These are phyloP conservation scores for Boulengeromyrus knoepffleri DNA, from an alignment of 2,113 vertebrate species.

Conservation along the genomic window DNA sequence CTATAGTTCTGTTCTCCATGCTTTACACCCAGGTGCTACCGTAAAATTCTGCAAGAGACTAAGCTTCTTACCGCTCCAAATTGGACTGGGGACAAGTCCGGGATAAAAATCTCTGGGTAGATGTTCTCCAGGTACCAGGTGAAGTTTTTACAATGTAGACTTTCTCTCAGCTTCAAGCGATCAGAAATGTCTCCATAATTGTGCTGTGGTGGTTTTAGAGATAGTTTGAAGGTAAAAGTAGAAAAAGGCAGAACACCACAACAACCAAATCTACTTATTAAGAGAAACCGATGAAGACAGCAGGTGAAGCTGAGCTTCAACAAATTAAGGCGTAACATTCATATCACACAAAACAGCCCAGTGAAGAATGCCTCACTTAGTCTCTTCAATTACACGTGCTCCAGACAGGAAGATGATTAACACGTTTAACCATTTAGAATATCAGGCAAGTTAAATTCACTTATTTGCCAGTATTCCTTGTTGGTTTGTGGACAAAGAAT, in stretches of 20 bases:
- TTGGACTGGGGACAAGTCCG: conserved; percentile 70
- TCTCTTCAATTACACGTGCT: not conserved
- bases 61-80: conserved; percentile 75
- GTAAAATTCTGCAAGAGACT: not conserved
- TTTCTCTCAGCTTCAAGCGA: conserved; percentile 72
- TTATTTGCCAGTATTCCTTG: not conserved
- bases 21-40: not conserved
- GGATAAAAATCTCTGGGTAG: conserved; percentile 88
- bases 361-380: not conserved
- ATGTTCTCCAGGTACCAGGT: conserved; percentile 84
- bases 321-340: not conserved
- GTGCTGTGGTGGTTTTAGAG: conserved; percentile 55
- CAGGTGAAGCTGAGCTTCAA: not conserved
- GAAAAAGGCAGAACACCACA: not conserved
- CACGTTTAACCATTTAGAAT: not conserved
- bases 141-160: conserved; percentile 83
- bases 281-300: not conserved
- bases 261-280: not conserved
- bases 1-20: not conserved
- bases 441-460: not conserved
- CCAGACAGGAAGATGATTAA: not conserved
- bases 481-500: not conserved
- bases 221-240: not conserved
- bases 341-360: not conserved
- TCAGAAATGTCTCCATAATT: conserved; percentile 79